Evolutionary conservation across 2,113 vertebrate genomes (phyloP).

Genomic region (Mohoua ochrocephala): DNA sequence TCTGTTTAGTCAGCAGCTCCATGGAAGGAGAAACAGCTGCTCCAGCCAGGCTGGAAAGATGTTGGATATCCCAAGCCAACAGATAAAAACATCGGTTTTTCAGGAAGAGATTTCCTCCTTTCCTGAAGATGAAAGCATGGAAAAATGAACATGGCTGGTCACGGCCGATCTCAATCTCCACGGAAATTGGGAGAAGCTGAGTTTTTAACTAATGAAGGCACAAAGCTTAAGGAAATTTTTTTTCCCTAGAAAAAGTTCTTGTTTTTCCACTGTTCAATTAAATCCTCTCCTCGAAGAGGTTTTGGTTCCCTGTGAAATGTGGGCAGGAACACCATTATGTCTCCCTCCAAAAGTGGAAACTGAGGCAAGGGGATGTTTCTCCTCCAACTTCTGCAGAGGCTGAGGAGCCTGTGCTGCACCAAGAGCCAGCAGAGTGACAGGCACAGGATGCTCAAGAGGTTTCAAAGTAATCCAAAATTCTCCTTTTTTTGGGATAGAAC

Average conservation of each 20-base stretch:
- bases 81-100: background rate
- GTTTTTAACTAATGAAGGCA: slow-evolving; percentile 31
- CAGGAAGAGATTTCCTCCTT: background rate
- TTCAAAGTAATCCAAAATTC: background rate
- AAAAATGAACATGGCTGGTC: background rate
- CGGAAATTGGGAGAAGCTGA: background rate
- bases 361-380: background rate
- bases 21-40: background rate
- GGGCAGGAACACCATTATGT: background rate
- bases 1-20: background rate
- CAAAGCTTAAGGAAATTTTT: slow-evolving; percentile 36
- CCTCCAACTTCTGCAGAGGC: background rate
- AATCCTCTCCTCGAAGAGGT: background rate
- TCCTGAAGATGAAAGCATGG: background rate
- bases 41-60: background rate
- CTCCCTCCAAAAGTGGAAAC: background rate
- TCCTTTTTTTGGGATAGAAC: background rate
- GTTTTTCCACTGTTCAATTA: background rate
- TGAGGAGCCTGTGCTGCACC: background rate
- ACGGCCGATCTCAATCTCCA: background rate
- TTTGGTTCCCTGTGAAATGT: background rate
- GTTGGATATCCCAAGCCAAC: background rate
- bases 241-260: background rate
- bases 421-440: background rate
- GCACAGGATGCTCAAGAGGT: accelerated